Evolutionary conservation across 2,888 invertebrate genomes (phyloP).

Genomic region (Sycophila texana): DNA sequence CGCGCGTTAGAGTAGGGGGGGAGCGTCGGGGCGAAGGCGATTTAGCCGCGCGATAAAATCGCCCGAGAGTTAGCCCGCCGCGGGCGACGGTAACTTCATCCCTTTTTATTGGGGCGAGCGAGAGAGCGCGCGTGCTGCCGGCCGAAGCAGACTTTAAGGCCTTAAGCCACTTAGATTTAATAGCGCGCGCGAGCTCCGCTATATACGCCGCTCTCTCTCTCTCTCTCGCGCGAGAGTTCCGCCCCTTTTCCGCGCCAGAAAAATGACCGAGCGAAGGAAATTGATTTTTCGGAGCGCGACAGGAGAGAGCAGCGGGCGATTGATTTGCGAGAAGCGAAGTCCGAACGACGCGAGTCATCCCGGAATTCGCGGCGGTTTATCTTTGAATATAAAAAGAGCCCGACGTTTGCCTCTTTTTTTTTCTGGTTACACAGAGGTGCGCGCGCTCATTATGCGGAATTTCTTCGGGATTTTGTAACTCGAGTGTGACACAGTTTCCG

Average conservation of each 20-base stretch:
- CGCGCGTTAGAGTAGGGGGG: neutral
- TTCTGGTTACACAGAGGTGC: too few relatives aligned
- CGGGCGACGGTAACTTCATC: slow-evolving; percentile 69
- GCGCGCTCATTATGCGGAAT: too few relatives aligned
- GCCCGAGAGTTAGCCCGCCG: slow-evolving; percentile 53
- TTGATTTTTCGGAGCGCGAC: slow-evolving; percentile 21
- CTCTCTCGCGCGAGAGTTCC: slow-evolving; percentile 27
- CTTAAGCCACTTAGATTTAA: slow-evolving; percentile 74
- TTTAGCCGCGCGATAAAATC: slow-evolving; percentile 40
- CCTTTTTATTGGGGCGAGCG: slow-evolving; percentile 68
- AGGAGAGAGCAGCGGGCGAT: neutral
- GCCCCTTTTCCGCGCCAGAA: slow-evolving; percentile 7
- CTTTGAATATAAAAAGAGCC: too few relatives aligned
- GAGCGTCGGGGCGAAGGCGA: slow-evolving; percentile 33
- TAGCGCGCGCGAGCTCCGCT: slow-evolving; percentile 60
- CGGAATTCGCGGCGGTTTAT: neutral
- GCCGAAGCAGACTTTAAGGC: slow-evolving; percentile 66
- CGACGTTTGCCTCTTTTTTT: too few relatives aligned
- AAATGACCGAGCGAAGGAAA: slow-evolving; percentile 35
- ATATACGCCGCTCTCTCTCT: slow-evolving; percentile 56
- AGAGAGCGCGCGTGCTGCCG: slow-evolving; percentile 40
- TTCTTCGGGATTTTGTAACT: too few relatives aligned
- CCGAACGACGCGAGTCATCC: slow-evolving; percentile 4
- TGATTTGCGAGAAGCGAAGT: neutral
- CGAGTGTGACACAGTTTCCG: too few relatives aligned